These are phyloP conservation scores for Timema podura DNA, from an alignment of 2,888 invertebrate genomes.

Conservation along the genomic window DNA sequence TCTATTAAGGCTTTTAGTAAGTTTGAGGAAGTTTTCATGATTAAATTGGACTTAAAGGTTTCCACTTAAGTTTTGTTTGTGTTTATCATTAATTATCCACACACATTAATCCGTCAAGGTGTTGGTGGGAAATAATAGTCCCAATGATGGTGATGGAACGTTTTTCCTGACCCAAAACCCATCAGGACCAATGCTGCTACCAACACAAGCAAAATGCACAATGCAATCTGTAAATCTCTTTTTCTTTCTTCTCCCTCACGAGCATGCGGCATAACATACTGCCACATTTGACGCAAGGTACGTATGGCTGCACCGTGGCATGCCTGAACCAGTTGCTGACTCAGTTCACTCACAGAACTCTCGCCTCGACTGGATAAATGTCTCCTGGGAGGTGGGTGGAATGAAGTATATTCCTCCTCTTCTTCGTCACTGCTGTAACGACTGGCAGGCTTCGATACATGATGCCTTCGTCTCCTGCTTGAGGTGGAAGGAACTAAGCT, in stretches of 20 bases:
- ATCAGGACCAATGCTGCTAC: constrained; percentile 74
- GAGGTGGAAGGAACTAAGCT: constrained; percentile 20
- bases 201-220: constrained; percentile 73
- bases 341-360: constrained; percentile 58
- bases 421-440: constrained; percentile 32
- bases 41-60: no score
- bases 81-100: no score
- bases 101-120: neutral
- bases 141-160: constrained; percentile 80
- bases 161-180: constrained; percentile 63
- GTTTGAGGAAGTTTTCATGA: no score
- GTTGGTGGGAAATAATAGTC: constrained; percentile 59
- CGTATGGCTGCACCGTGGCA: constrained; percentile 45
- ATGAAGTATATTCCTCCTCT: constrained; percentile 39
- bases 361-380: constrained; percentile 29
- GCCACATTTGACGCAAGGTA: constrained; percentile 37
- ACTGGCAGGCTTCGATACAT: constrained; percentile 19
- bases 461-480: constrained; percentile 25
- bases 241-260: constrained; percentile 54
- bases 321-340: constrained; percentile 65
- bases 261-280: constrained; percentile 32
- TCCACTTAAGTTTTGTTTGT: no score
- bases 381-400: constrained; percentile 37
- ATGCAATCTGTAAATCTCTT: constrained; percentile 68
- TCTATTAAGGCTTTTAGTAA: no score